Conservation (phyloP, 2,888 invertebrate species). For the Charanyca ferruginea region DNA sequence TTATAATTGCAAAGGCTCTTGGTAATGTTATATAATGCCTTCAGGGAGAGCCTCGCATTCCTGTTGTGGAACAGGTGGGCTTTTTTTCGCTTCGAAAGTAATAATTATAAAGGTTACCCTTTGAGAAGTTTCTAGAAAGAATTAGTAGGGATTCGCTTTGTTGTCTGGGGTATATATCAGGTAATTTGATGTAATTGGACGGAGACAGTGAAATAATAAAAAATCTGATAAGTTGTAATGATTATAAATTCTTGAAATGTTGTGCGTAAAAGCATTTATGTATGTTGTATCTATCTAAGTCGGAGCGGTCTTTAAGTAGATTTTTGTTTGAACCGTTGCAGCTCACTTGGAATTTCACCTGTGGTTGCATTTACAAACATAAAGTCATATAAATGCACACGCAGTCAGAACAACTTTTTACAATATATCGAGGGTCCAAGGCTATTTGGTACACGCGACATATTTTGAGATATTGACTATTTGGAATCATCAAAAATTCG, state of each 20-base stretch:
- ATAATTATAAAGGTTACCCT: conserved; percentile 31
- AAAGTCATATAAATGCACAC: no score
- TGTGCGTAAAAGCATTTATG: no score
- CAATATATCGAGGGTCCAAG: no score
- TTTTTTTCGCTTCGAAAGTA: conserved; percentile 35
- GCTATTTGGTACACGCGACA: no score
- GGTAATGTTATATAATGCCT: conserved; percentile 50
- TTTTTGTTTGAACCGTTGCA: no score
- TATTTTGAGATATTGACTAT: no score
- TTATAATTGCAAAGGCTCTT: conserved; percentile 58
- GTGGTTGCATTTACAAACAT: no score
- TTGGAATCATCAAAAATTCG: no score
- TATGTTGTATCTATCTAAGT: no score
- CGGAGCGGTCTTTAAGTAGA: no score
- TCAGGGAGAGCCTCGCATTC: conserved; percentile 34
- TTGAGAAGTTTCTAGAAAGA: conserved; percentile 11
- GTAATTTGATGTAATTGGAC: conserved; percentile 7
- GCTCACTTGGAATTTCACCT: no score
- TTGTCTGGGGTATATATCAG: neutral
- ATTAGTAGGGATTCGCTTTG: conserved; percentile 5
- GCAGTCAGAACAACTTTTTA: no score
- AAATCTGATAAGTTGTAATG: neutral
- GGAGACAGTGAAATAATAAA: conserved; percentile 1
- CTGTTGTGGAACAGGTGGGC: conserved; percentile 31
- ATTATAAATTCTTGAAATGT: neutral